phyloP scores from a whole-genome alignment of 53 echinoderm and acorn worm genomes.

The Paracentrotus lividus region DNA sequence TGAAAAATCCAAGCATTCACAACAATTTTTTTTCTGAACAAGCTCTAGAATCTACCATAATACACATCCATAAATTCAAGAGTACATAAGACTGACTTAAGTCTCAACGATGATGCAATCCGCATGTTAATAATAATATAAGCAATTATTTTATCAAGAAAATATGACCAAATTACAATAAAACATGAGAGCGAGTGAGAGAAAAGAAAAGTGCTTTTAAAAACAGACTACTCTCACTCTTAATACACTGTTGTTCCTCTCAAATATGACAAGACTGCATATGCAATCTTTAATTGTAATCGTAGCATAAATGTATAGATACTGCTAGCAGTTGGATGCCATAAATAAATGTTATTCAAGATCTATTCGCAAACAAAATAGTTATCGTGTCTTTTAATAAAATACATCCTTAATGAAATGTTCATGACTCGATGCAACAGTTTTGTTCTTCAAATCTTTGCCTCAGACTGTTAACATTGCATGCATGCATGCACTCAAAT shows the following conservation, averaged over 20 bases:
- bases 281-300: neutral
- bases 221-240: neutral
- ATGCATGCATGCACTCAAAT: neutral
- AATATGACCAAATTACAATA: conserved; percentile 23
- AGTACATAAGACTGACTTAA: conserved; percentile 45
- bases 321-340: neutral
- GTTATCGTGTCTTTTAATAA: neutral
- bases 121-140: neutral
- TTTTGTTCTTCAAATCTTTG: neutral
- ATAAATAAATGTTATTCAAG: neutral
- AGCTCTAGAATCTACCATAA: conserved; percentile 66
- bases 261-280: neutral
- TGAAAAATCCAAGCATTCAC: conserved; percentile 52
- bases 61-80: conserved; percentile 38
- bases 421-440: neutral
- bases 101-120: conserved; percentile 6
- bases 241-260: neutral
- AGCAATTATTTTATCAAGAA: conserved; percentile 11
- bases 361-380: neutral
- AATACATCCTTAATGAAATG: neutral
- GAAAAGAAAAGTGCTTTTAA: conserved; percentile 4
- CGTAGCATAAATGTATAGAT: neutral
- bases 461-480: neutral
- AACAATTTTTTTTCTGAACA: conserved; percentile 54
- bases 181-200: no score